A percentile compares a stretch with the other conserved stretches of the same genome.
Conservation (phyloP, 2,113 vertebrate genomes). For the Burhinus oedicnemus region DNA sequence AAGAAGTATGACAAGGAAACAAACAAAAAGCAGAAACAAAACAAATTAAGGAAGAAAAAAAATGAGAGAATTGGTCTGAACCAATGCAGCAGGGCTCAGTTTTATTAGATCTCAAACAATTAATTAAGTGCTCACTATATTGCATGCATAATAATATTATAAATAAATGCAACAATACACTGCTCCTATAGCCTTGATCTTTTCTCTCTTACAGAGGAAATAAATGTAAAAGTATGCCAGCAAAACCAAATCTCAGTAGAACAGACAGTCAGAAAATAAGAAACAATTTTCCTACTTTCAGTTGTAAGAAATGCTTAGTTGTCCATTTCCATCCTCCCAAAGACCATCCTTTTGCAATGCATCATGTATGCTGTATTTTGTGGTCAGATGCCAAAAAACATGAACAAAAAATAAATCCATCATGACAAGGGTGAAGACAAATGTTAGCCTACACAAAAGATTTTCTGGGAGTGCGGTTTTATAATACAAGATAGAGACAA, state of each 20-base stretch:
- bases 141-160: not conserved
- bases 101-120: not conserved
- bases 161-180: not conserved
- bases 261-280: not conserved
- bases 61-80: not conserved
- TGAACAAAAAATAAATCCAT: conserved; percentile 1
- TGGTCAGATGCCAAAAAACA: not conserved
- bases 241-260: not conserved
- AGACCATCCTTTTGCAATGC: not conserved
- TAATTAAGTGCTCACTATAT: not conserved
- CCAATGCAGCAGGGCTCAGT: not conserved
- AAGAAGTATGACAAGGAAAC: not conserved
- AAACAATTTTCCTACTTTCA: not conserved
- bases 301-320: not conserved
- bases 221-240: not conserved
- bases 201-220: not conserved
- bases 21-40: not conserved
- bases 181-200: not conserved
- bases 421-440: conserved; percentile 7
- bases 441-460: conserved; percentile 11
- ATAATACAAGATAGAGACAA: not conserved
- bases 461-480: not conserved
- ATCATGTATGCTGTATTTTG: not conserved
- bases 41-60: not conserved
- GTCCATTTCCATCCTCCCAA: not conserved